Evolutionary conservation across 2,113 vertebrate species (phyloP).

Genomic region (Ailuropoda melanoleuca): DNA sequence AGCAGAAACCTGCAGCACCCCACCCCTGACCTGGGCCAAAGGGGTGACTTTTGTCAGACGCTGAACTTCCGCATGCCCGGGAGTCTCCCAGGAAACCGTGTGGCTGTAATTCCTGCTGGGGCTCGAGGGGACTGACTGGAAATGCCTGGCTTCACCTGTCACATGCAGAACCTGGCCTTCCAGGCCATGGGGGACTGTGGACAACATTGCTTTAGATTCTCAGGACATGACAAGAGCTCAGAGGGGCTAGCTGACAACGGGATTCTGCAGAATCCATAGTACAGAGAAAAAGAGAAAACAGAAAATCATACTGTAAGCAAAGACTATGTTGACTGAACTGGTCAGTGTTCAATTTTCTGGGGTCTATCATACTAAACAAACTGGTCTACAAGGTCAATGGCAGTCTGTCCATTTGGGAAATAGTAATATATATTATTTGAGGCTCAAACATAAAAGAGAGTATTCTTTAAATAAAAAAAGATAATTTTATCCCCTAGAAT

Average conservation of each 20-base stretch:
- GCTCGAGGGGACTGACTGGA: not conserved
- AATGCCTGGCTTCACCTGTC: not conserved
- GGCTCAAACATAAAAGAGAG: not conserved
- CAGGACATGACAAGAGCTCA: not conserved
- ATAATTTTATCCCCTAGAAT: not conserved
- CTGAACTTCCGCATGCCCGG: rapidly evolving
- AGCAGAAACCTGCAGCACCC: not conserved
- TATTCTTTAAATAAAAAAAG: not conserved
- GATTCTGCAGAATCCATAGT: not conserved
- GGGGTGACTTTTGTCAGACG: too few species aligned
- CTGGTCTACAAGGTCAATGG: not conserved
- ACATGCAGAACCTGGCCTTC: too few species aligned
- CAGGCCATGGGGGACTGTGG: not conserved
- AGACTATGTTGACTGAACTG: not conserved
- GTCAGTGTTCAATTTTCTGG: not conserved
- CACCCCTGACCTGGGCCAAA: too few species aligned
- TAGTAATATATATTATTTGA: not conserved
- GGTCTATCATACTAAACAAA: not conserved
- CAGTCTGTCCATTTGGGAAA: not conserved
- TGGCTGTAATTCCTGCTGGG: not conserved
- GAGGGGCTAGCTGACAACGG: not conserved
- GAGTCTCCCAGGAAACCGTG: not conserved
- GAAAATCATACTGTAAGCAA: rapidly evolving
- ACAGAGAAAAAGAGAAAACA: not conserved
- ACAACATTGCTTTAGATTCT: too few species aligned